These are phyloP conservation scores for Ciconia boyciana DNA, from an alignment of 2,113 vertebrate genomes.

Conservation along the genomic window DNA sequence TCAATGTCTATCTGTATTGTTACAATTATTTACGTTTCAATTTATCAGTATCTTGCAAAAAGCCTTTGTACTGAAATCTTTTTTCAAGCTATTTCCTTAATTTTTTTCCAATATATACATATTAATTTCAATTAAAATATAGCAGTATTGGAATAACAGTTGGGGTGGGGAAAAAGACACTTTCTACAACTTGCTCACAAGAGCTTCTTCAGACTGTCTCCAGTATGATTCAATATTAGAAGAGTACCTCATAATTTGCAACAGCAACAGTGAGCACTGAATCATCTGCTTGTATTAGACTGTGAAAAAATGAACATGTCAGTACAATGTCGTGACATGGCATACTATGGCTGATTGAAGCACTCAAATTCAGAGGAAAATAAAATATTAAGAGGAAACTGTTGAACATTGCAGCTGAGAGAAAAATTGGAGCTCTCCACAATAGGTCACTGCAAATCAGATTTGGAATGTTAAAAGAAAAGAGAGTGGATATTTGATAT, in stretches of 20 bases:
- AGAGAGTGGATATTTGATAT: background rate
- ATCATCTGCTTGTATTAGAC: background rate
- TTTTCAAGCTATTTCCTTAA: background rate
- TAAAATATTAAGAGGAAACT: background rate
- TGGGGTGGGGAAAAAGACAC: background rate
- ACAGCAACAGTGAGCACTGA: background rate
- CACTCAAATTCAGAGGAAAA: background rate
- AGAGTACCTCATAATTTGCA: background rate
- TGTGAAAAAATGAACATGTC: background rate
- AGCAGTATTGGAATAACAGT: background rate
- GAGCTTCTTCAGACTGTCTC: background rate
- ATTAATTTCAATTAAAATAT: background rate
- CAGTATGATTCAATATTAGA: background rate
- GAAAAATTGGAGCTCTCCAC: background rate
- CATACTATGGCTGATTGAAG: background rate
- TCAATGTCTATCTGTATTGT: background rate
- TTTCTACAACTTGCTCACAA: background rate
- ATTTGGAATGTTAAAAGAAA: background rate
- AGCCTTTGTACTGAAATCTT: background rate
- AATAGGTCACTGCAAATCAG: background rate
- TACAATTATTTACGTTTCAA: background rate
- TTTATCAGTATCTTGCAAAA: background rate
- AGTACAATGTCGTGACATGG: background rate
- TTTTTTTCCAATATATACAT: background rate
- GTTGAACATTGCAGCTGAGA: background rate